A percentile compares a stretch with the other conserved stretches of the same genome.
Evolutionary conservation across 2,888 invertebrate genomes (phyloP).

Genomic region (Drosophila mimetica): DNA sequence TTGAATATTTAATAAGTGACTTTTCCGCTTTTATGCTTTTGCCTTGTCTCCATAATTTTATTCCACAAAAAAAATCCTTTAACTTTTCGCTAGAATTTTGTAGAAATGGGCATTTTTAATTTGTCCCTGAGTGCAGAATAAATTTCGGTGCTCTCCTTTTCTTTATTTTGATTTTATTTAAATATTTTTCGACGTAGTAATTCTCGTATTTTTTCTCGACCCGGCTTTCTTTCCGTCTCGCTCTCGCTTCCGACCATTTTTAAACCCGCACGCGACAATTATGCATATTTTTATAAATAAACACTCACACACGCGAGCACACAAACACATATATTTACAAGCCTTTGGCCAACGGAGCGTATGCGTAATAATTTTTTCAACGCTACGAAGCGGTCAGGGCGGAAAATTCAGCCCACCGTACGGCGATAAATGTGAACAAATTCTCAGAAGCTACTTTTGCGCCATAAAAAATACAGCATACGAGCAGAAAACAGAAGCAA

Average conservation of each 20-base stretch:
- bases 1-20: neutral
- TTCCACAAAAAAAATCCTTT: neutral
- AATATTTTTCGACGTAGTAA: neutral
- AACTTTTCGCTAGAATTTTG: neutral
- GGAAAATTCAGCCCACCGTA: neutral
- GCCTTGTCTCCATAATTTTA: neutral
- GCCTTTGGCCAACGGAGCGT: constrained; percentile 64
- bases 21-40: neutral
- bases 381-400: constrained; percentile 7
- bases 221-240: constrained; percentile 4
- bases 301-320: constrained; percentile 18
- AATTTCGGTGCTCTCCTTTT: constrained; percentile 1
- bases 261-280: constrained; percentile 66
- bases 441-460: constrained; percentile 8
- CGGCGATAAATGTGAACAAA: constrained; percentile 3
- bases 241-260: constrained; percentile 8
- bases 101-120: constrained; percentile 1
- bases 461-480: neutral
- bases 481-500: neutral
- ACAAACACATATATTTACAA: constrained; percentile 10
- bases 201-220: neutral
- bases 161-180: neutral
- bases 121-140: constrained; percentile 3
- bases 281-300: constrained; percentile 70
- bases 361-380: constrained; percentile 53